Evolutionary conservation across 2,797 vertebrate species (phyloP).

Genomic region (Ctenochaetus hawaiiensis): DNA sequence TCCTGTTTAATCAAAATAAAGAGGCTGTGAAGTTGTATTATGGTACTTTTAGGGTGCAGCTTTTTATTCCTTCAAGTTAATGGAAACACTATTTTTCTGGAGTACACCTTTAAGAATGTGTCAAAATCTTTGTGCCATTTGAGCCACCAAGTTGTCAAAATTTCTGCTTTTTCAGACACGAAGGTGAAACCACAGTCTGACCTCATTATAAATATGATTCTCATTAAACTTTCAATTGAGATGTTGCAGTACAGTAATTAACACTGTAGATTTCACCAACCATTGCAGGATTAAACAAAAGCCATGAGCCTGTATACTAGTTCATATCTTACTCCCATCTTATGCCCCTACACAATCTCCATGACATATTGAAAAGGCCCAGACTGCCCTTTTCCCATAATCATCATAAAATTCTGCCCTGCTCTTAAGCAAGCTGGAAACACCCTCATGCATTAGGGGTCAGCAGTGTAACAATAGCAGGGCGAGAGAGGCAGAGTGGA

Average conservation of each 20-base stretch:
- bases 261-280: neutral
- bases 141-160: neutral
- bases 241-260: neutral
- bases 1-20: neutral
- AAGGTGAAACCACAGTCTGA: neutral
- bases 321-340: neutral
- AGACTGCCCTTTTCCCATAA: slow-evolving; percentile 7
- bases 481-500: slow-evolving; percentile 30
- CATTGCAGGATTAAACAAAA: neutral
- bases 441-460: slow-evolving; percentile 19
- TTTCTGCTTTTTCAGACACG: neutral
- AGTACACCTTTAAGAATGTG: neutral
- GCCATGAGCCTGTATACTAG: neutral
- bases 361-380: neutral
- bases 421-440: slow-evolving; percentile 21
- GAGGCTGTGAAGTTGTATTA: too few species aligned
- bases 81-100: neutral
- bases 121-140: neutral
- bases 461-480: slow-evolving; percentile 54
- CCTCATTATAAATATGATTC: neutral
- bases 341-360: neutral
- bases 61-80: neutral
- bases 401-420: slow-evolving; percentile 22
- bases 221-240: neutral
- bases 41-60: neutral